These are phyloP conservation scores for Pinna nobilis DNA, from an alignment of 1,140 invertebrate genomes.

Conservation along the genomic window DNA sequence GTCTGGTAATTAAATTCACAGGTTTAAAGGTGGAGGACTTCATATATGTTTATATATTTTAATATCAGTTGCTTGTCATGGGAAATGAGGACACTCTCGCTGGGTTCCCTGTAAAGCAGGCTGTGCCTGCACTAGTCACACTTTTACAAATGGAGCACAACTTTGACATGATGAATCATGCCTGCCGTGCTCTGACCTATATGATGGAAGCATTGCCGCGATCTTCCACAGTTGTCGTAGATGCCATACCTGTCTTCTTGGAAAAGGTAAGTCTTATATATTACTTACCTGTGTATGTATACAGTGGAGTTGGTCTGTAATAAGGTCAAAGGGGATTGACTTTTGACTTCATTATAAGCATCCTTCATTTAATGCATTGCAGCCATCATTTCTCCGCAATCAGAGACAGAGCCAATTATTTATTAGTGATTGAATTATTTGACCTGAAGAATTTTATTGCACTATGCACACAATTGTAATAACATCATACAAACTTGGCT, in stretches of 20 bases:
- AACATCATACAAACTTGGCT: too few species aligned
- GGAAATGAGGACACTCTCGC: slow-evolving; percentile 99
- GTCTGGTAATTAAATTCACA: too few species aligned
- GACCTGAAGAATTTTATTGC: too few species aligned
- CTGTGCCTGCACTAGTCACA: slow-evolving; percentile 89
- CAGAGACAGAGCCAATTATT: too few species aligned
- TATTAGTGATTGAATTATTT: too few species aligned
- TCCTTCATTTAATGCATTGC: too few species aligned
- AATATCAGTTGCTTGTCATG: slow-evolving; percentile 92
- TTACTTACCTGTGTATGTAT: background rate
- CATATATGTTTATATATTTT: background rate
- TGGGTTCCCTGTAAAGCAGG: slow-evolving; percentile 98
- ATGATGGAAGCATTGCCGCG: slow-evolving; percentile 99
- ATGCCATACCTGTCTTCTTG: slow-evolving; percentile 91
- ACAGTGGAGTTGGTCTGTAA: too few species aligned
- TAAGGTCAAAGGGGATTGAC: too few species aligned
- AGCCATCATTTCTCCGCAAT: too few species aligned
- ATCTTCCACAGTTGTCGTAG: slow-evolving; percentile 95
- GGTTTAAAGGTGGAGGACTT: too few species aligned
- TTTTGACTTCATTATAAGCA: too few species aligned
- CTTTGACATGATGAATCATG: slow-evolving; percentile 99
- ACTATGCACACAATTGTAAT: too few species aligned
- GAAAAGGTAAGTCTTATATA: slow-evolving; percentile 71
- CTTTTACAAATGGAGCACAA: slow-evolving; percentile 84
- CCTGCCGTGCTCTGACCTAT: slow-evolving; percentile 97